A percentile compares a stretch with the other conserved stretches of the same genome.
Conservation (phyloP, 2,888 invertebrate genomes). For the Phrixothrix hirtus region DNA sequence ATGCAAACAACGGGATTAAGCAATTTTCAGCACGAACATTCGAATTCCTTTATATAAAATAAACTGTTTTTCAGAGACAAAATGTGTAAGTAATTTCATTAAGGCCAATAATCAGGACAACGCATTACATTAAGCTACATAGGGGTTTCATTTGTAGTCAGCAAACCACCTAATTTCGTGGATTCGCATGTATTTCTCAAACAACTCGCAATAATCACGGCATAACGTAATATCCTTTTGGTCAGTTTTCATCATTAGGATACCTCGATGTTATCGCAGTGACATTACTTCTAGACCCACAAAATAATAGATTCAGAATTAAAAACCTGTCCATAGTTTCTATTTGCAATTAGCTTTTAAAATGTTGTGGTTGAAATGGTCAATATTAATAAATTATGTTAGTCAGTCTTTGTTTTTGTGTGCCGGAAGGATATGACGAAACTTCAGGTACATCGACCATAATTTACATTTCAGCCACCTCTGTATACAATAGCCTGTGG, state of each 20-base stretch:
- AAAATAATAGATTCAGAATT: too few relatives aligned
- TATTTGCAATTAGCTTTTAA: too few relatives aligned
- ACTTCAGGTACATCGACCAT: slow-evolving; percentile 25
- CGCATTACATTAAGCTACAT: too few relatives aligned
- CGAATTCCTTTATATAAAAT: too few relatives aligned
- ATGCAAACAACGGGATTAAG: too few relatives aligned
- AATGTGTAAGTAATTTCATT: too few relatives aligned
- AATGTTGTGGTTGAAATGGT: too few relatives aligned
- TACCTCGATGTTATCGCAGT: background rate
- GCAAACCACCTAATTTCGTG: slow-evolving; percentile 14
- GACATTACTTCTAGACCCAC: background rate
- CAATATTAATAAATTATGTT: slow-evolving; percentile 9
- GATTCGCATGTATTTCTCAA: background rate
- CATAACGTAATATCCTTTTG: slow-evolving; percentile 8
- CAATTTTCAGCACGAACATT: too few relatives aligned
- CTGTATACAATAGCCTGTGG: slow-evolving; percentile 16
- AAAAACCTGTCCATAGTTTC: too few relatives aligned
- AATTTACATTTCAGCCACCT: slow-evolving; percentile 25
- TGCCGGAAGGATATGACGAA: slow-evolving; percentile 31
- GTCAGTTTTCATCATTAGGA: slow-evolving; percentile 5
- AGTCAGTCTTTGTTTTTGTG: slow-evolving; percentile 23
- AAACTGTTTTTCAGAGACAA: too few relatives aligned
- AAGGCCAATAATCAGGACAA: too few relatives aligned
- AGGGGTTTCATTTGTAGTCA: too few relatives aligned
- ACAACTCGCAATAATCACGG: slow-evolving; percentile 2